Percentiles rank a stretch among this genome's conserved stretches.
Evolutionary conservation across 2,888 invertebrate species (phyloP).

Genomic region (Pasiphila rectangulata): DNA sequence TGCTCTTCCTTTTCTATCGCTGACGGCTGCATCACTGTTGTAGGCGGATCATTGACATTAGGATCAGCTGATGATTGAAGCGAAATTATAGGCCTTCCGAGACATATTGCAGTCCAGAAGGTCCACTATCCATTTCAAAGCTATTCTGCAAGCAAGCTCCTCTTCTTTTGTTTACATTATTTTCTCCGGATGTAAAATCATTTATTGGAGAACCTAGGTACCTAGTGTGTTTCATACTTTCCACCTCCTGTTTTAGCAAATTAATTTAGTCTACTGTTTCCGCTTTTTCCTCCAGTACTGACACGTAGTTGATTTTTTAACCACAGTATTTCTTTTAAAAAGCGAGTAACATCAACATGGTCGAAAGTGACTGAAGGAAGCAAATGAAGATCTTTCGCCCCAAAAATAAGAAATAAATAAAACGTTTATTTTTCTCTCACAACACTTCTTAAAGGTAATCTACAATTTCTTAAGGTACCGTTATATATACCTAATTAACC

Average conservation of each 20-base stretch:
- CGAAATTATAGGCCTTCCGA: constrained; percentile 10
- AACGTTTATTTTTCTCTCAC: no score
- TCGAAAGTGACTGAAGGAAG: constrained; percentile 10
- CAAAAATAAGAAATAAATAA: no score
- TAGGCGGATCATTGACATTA: no score
- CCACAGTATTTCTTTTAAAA: constrained; percentile 8
- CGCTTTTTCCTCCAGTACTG: constrained; percentile 15
- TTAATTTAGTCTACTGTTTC: constrained; percentile 13
- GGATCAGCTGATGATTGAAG: constrained; percentile 2
- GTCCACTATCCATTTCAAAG: constrained; percentile 14
- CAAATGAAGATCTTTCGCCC: constrained; percentile 13
- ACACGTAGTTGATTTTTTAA: constrained; percentile 13
- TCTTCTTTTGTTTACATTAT: constrained; percentile 15
- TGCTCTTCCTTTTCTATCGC: no score
- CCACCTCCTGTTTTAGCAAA: constrained; percentile 12
- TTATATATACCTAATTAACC: no score
- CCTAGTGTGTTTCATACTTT: constrained; percentile 16
- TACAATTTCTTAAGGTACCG: no score
- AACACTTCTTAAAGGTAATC: no score
- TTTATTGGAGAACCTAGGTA: no score
- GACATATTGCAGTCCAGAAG: constrained; percentile 13
- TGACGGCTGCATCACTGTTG: no score
- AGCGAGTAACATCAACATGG: constrained; percentile 1
- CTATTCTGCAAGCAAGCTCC: constrained; percentile 22
- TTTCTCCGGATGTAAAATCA: no score